These are phyloP conservation scores for Zapornia atra DNA, from an alignment of 2,113 vertebrate species.

Conservation along the genomic window DNA sequence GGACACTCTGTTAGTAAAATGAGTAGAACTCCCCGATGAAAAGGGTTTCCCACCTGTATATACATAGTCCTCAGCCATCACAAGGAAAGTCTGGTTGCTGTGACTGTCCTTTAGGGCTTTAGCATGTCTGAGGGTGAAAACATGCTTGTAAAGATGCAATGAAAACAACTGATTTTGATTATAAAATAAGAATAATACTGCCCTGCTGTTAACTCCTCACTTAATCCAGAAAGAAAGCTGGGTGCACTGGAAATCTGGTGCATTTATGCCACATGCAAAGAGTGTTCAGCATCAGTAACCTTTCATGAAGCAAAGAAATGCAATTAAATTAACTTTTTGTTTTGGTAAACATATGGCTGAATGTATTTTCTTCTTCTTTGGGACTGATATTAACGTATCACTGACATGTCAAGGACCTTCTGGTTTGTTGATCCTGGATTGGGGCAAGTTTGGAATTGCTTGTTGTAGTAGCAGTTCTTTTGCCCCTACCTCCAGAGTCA, in stretches of 20 bases:
- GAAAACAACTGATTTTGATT: neutral
- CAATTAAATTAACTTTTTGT: neutral
- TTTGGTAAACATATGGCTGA: neutral
- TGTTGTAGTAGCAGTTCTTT: neutral
- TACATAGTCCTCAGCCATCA: neutral
- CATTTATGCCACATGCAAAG: neutral
- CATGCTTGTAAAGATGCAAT: neutral
- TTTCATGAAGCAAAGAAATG: neutral
- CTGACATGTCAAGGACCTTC: neutral
- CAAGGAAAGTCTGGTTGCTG: neutral
- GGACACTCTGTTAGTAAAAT: neutral
- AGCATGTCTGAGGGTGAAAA: neutral
- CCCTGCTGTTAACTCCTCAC: neutral
- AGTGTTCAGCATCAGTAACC: neutral
- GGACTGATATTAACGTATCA: neutral
- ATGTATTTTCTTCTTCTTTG: neutral
- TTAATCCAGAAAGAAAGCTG: neutral
- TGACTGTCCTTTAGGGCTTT: neutral
- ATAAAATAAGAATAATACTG: neutral
- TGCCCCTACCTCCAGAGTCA: neutral
- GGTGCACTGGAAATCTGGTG: neutral
- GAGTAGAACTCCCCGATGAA: neutral
- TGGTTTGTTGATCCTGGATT: neutral
- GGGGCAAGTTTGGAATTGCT: neutral
- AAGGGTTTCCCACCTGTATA: fast-evolving